Conservation (phyloP, 1,140 invertebrate species). For the Drosophila pseudoananassae region DNA sequence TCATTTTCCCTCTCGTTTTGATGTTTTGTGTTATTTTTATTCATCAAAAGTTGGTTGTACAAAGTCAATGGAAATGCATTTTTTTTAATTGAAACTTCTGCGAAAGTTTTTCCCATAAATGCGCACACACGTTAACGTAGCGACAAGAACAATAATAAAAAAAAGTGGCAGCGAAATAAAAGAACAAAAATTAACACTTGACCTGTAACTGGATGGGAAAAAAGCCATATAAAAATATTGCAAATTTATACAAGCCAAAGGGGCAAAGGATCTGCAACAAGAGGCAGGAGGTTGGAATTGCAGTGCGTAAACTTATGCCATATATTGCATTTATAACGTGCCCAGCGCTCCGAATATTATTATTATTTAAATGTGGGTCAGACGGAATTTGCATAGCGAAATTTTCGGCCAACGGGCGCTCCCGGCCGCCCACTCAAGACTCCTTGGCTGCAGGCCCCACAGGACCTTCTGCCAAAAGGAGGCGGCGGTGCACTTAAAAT, state of each 20-base stretch:
- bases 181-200: slow-evolving; percentile 66
- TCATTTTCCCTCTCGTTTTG: slow-evolving; percentile 8
- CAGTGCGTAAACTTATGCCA: slow-evolving; percentile 50
- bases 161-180: slow-evolving; percentile 9
- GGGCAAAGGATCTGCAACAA: not conserved
- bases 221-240: slow-evolving; percentile 50
- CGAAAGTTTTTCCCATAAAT: slow-evolving; percentile 58
- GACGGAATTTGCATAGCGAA: slow-evolving; percentile 61
- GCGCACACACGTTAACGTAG: slow-evolving; percentile 23
- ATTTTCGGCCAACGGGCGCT: slow-evolving; percentile 15
- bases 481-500: slow-evolving; percentile 38
- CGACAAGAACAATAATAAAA: slow-evolving; percentile 14
- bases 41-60: not conserved
- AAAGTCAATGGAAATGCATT: slow-evolving; percentile 28
- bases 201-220: slow-evolving; percentile 51
- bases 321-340: slow-evolving; percentile 57
- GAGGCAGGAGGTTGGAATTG: slow-evolving; percentile 6
- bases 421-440: slow-evolving; percentile 13
- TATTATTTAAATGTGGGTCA: slow-evolving; percentile 60
- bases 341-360: slow-evolving; percentile 34
- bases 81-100: slow-evolving; percentile 63
- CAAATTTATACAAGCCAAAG: slow-evolving; percentile 47
- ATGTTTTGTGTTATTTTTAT: not conserved
- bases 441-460: slow-evolving; percentile 30
- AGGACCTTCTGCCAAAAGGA: slow-evolving; percentile 23